Percentiles rank a stretch among this genome's conserved stretches.
Conservation (phyloP, 2,797 vertebrate genomes). For the Acipenser oxyrinchus region DNA sequence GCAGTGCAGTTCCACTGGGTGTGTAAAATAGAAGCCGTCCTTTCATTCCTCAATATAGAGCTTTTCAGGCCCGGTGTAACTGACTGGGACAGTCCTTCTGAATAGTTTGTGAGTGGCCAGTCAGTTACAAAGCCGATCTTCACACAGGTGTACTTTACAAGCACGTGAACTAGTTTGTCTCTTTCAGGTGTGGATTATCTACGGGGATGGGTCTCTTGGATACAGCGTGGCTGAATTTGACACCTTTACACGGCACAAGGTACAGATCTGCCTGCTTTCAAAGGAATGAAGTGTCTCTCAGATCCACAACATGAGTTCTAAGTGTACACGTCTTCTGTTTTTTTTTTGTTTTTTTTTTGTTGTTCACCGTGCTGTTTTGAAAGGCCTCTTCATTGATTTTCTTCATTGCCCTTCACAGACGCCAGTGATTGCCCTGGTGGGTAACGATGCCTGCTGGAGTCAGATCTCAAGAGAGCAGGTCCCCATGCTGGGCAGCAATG, state of each 20-base stretch:
- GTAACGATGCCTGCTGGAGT: conserved; percentile 91
- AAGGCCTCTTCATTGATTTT: background rate
- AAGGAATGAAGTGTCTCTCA: background rate
- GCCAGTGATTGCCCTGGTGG: conserved; percentile 80
- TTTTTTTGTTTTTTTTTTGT: background rate
- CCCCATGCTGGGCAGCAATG: conserved; percentile 81
- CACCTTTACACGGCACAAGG: conserved; percentile 89
- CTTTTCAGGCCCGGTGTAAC: background rate
- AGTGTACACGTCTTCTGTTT: background rate
- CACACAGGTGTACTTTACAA: background rate
- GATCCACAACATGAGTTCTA: background rate
- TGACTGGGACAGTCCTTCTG: background rate
- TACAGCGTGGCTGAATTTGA: conserved; percentile 89
- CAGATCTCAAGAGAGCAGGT: conserved; percentile 92
- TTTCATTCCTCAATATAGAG: background rate
- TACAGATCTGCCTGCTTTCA: conserved; percentile 30
- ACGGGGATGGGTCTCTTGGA: conserved; percentile 84
- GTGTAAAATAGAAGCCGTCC: background rate
- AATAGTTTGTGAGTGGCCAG: background rate
- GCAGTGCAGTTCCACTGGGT: background rate
- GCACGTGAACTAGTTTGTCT: background rate
- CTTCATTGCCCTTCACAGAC: conserved; percentile 46
- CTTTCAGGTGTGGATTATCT: conserved; percentile 83
- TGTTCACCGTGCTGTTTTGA: background rate
- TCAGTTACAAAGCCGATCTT: conserved; percentile 1